Evolutionary conservation across 2,797 vertebrate species (phyloP), one percentile per base, ranked within the genome.

Genomic region (Cirrhinus mrigala): DNA sequence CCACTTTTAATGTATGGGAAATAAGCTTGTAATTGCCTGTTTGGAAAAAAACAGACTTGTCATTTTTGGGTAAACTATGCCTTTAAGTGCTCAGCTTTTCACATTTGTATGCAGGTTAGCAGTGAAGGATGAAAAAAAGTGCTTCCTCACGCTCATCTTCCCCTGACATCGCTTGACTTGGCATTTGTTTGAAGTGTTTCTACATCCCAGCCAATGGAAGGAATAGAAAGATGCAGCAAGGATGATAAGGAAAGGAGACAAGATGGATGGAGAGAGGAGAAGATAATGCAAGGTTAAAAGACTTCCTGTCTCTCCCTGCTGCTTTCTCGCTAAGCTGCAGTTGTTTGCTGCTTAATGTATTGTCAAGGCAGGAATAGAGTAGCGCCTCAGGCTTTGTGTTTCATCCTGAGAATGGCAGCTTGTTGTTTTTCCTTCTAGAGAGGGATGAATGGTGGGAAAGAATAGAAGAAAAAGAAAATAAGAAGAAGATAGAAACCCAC

Each of bases 131-230:
- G 46, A n/a, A 79, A 52, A 50, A 24, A 48, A 12, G 20, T 82
- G 77, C 62, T 48, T 60, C 69, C 46, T 58, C 24, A 12, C 4
- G 27, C 37, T 50, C 44, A 1, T 83, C 37, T 73, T 75, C 50
- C 56, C 48, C 58, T 79, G 82, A 64, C 50, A 46, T 77, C n/a
- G n/a, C 33, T 80, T 81, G 81, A 78, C 70, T 77, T 84, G 73
- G 60, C 71, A 81, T 83, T 74, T 24, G 16, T 48, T 73, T 84
- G 60, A 76, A 77, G 71, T n/a, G 54, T 40, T 16, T 81, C 62
- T 44, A 69, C 85, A 76, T 83, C 54, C 24, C n/a, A 22, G 66
- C 83, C 84, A 86, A 89, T 77, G 84, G 86, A 82, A 82, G 20
- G 83, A 79, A 10, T 10, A 54, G 56, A 76, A 62, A 9, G 37